phyloP scores from a whole-genome alignment of 1,140 invertebrate species.

The Drosophila virilis region DNA sequence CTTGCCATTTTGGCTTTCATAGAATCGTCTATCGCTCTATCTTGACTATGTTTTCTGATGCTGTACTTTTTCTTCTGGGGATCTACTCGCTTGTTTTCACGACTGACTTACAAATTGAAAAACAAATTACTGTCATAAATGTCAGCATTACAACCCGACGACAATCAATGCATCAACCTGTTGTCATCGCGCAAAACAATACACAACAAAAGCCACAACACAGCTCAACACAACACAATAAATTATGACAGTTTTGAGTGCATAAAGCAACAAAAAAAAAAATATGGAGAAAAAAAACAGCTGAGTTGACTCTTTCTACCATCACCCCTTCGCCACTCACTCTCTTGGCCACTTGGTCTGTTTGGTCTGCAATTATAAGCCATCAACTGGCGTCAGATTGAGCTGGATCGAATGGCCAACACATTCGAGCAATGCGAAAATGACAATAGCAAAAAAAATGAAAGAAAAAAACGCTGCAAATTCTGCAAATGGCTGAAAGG shows the following conservation, averaged over 20 bases:
- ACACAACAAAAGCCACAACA: constrained; percentile 24
- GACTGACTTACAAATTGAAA: constrained; percentile 73
- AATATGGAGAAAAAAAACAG: constrained; percentile 18
- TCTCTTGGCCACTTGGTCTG: neutral
- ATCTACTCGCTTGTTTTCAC: constrained; percentile 31
- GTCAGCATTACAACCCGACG: constrained; percentile 79
- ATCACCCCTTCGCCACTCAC: neutral
- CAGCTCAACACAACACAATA: constrained; percentile 42
- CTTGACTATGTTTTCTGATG: neutral
- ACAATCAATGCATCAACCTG: constrained; percentile 79
- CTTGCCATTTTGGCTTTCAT: neutral
- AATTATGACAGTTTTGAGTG: constrained; percentile 79
- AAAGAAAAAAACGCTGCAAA: constrained; percentile 25
- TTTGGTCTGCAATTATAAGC: constrained; percentile 53
- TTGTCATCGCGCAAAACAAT: constrained; percentile 59
- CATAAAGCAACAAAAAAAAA: constrained; percentile 47
- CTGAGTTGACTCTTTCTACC: constrained; percentile 23
- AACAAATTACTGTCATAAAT: constrained; percentile 82
- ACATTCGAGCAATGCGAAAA: constrained; percentile 63
- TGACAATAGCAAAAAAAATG: constrained; percentile 32
- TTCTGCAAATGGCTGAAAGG: constrained; percentile 56
- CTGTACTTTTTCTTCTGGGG: neutral
- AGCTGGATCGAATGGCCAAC: constrained; percentile 44
- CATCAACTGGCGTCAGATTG: constrained; percentile 50
- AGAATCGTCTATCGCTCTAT: neutral